Conservation (phyloP, 2,888 invertebrate genomes). For the Odontocerum albicorne region DNA sequence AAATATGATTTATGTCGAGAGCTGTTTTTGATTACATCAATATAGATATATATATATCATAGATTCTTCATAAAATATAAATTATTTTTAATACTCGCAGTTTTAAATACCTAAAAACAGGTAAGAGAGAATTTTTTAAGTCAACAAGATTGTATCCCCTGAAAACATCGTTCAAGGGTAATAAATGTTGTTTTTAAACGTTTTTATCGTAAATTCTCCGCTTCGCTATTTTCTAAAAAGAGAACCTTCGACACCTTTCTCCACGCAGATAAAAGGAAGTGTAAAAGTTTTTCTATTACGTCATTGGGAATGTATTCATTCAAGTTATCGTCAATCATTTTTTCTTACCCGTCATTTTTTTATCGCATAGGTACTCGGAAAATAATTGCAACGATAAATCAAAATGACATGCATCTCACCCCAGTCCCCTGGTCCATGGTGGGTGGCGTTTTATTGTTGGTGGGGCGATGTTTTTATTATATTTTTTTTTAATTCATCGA, state of each 20-base stretch:
- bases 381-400: constrained; percentile 38
- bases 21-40: too few species aligned
- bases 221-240: too few species aligned
- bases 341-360: constrained; percentile 30
- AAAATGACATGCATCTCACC: constrained; percentile 36
- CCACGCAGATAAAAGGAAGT: constrained; percentile 11
- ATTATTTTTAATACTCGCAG: too few species aligned
- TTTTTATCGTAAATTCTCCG: too few species aligned
- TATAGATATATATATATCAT: too few species aligned
- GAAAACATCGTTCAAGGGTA: too few species aligned
- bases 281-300: constrained; percentile 29
- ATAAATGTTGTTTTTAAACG: too few species aligned
- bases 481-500: neutral
- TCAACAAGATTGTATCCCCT: too few species aligned
- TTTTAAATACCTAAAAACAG: too few species aligned
- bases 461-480: constrained; percentile 8
- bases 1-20: too few species aligned
- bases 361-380: constrained; percentile 24
- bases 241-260: constrained; percentile 7
- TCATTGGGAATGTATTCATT: constrained; percentile 30
- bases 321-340: constrained; percentile 33
- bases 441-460: constrained; percentile 7
- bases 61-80: too few species aligned
- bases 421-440: constrained; percentile 8
- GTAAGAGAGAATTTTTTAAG: too few species aligned